Base-by-base conservation (phyloP, 2,113 vertebrate genomes). In the Tychaedon coryphoeus region DNA sequence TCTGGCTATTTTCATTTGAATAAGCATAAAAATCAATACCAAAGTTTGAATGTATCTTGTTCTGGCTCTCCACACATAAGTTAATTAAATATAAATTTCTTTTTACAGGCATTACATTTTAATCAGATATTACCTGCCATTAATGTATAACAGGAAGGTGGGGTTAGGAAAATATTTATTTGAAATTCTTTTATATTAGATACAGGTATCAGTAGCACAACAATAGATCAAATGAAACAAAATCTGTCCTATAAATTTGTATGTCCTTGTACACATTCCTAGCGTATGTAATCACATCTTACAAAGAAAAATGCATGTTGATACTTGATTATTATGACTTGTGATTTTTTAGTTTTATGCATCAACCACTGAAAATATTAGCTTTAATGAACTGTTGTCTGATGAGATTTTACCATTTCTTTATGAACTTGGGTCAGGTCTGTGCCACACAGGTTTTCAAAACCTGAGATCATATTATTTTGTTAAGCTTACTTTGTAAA, bases 401-500 rank as follows among this genome's bases (percentile, higher is more conserved):
- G 2, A 73, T 36, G 31, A 66, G 26, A 81, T 86, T 88, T 78
- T 62, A 62, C 56, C 3, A 50, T 80, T 73, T 94, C 28, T 76
- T 87, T 54, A 65, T 33, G 19, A 85, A 50, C 33, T 72, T 50
- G 24, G 12, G 29, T 64, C 36, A 81, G 64, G 45, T 85, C 69
- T 93, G 65, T 2, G 29, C n/a, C 65, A 87, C n/a, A 58, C 5
- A 43, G 17, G 65, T 62, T 88, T 90, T 92, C 43, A 77, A 82
- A 89, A 72, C 56, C 86, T 60, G 72, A 93, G 43, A 71, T 14
- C 14, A 31, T 12, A 31, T 43, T 69, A 34, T 92, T 88, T 73
- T 89, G 91, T 31, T 77, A 72, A 90, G 28, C 72, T 89, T 96
- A 89, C 81, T 95, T 82, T 93, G 81, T 94, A 94, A 95, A 81